Evolutionary conservation across 2,888 invertebrate species (phyloP), one percentile per base, ranked within the genome.

Genomic region (Neria commutata): DNA sequence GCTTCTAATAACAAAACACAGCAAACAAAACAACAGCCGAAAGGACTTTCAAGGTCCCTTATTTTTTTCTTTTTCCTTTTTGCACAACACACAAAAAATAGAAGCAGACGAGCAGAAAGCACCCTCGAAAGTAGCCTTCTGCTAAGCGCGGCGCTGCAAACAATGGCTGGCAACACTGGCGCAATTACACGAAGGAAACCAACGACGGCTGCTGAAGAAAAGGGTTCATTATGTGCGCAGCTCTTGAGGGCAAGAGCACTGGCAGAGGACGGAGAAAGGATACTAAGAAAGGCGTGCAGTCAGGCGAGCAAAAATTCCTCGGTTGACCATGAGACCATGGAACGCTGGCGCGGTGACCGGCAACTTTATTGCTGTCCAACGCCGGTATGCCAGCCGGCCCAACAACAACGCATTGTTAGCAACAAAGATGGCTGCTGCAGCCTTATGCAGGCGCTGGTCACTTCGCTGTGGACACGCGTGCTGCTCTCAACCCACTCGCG

Each of bases 221-320:
- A 64, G 54, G 60, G 62, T 57, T 64, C 57, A 62, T 51, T 55
- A 57, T 49, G 47, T 19, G 23, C 24, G 42, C 26, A n/a, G 3
- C 42, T 17, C 42, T 42, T 42, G 21, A 42, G 21, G 42, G 21
- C 17, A 42, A 60, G n/a, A n/a, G n/a, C n/a, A n/a, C n/a, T n/a
- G n/a, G n/a, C n/a, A n/a, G n/a, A n/a, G n/a, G n/a, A n/a, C n/a
- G n/a, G n/a, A n/a, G n/a, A n/a, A n/a, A n/a, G n/a, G n/a, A n/a
- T n/a, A n/a, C n/a, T n/a, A 16, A 53, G 55, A 56, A 50, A 53
- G 51, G 16, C 52, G 53, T 45, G 21, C 19, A 45, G 25, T 10
- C 40, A 26, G 47, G 46, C n/a, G 29, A 40, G 40, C 50, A 58
- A 60, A 56, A 61, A 64, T 63, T 64, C 63, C 60, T 64, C 62